Evolutionary conservation across 2,797 vertebrate genomes (phyloP).

Genomic region (Ambastaia sidthimunki): DNA sequence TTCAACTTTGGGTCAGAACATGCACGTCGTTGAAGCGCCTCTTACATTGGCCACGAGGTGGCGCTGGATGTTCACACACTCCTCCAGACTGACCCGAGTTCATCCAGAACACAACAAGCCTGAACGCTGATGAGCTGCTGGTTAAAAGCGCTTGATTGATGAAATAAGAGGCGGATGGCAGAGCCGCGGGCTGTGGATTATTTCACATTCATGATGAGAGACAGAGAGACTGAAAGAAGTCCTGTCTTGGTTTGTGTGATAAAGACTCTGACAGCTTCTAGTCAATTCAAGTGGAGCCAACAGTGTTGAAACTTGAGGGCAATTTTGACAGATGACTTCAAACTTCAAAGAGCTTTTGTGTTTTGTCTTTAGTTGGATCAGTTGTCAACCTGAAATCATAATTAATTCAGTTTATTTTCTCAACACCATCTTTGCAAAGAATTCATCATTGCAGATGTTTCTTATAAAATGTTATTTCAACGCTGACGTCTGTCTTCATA

Average conservation of each 20-base stretch:
- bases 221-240: slow-evolving; percentile 33
- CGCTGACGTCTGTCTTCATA: too few relatives aligned
- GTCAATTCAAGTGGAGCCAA: not conserved
- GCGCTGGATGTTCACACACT: slow-evolving; percentile 15
- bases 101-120: slow-evolving; percentile 55
- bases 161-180: slow-evolving; percentile 55
- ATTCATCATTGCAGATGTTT: too few relatives aligned
- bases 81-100: slow-evolving; percentile 41
- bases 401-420: too few relatives aligned
- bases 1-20: too few relatives aligned
- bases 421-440: too few relatives aligned
- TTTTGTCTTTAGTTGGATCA: not conserved
- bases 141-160: slow-evolving; percentile 55
- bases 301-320: slow-evolving; percentile 9
- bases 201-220: slow-evolving; percentile 14
- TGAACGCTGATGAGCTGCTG: slow-evolving; percentile 51
- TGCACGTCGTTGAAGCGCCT: not conserved
- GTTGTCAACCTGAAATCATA: not conserved
- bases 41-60: slow-evolving; percentile 44
- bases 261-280: slow-evolving; percentile 12
- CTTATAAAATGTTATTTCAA: too few relatives aligned
- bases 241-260: slow-evolving; percentile 33
- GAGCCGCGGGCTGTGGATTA: slow-evolving; percentile 47
- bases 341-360: not conserved
- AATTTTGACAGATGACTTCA: not conserved